These are phyloP conservation scores for Tetragnatha versicolor DNA, from an alignment of 1,140 invertebrate species.

Conservation along the genomic window DNA sequence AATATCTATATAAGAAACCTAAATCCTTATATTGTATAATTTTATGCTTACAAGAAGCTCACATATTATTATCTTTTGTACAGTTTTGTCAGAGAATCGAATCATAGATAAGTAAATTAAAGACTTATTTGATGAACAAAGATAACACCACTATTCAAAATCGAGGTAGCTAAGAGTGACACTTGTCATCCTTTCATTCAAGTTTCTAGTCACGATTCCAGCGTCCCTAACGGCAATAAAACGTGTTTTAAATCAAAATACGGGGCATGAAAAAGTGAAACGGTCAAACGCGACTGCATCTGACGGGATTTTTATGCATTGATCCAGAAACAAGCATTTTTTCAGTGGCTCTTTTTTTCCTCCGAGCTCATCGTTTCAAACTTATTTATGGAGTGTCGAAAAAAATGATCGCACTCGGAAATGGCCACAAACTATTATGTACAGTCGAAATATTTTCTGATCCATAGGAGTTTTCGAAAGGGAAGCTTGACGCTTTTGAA, in stretches of 20 bases:
- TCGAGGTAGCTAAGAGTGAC: conserved; percentile 4
- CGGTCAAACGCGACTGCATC: conserved; percentile 9
- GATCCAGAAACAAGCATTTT: background rate
- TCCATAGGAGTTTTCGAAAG: background rate
- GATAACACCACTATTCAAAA: no score
- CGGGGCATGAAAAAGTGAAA: background rate
- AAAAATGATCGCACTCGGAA: conserved; percentile 1
- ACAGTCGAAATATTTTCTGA: conserved; percentile 1
- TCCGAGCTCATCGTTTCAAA: conserved; percentile 5
- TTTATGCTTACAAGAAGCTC: no score
- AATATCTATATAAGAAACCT: no score
- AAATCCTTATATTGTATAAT: no score
- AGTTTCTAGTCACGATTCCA: conserved; percentile 27
- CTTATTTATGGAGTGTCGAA: conserved; percentile 34
- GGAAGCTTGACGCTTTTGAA: background rate
- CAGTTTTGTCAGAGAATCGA: no score
- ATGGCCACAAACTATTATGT: conserved; percentile 25
- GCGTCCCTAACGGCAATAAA: conserved; percentile 27
- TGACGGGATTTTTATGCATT: conserved; percentile 23
- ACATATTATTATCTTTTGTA: no score
- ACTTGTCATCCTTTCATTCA: conserved; percentile 8
- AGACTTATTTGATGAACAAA: conserved; percentile 2
- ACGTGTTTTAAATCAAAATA: conserved; percentile 40
- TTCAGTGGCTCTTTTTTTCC: conserved; percentile 13
- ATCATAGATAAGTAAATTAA: no score